These are phyloP conservation scores for Peromyscus eremicus DNA, from an alignment of 2,797 vertebrate genomes.

Conservation along the genomic window DNA sequence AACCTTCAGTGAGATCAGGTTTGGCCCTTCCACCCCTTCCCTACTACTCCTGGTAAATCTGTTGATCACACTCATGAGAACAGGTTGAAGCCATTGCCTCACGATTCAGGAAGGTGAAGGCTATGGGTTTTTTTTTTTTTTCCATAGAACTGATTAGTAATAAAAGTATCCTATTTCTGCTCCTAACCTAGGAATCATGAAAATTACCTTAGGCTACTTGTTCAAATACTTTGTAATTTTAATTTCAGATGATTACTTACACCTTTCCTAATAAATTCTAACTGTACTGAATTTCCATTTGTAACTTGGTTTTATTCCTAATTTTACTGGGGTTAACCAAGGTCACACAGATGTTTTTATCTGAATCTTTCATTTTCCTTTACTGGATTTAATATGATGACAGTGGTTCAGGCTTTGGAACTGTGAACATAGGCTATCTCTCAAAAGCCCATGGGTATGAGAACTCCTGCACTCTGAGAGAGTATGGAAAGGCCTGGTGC, in stretches of 20 bases:
- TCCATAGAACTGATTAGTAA: not conserved
- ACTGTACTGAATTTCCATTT: not conserved
- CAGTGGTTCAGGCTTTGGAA: not conserved
- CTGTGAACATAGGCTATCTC: not conserved
- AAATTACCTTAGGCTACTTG: not conserved
- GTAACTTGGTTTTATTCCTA: not conserved
- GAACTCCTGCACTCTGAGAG: not conserved
- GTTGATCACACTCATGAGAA: not conserved
- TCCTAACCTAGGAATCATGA: not conserved
- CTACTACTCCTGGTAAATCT: rapidly evolving
- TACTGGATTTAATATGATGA: not conserved
- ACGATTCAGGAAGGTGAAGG: not conserved
- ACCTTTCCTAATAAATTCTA: not conserved
- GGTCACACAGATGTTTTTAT: not conserved
- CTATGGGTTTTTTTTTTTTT: no score
- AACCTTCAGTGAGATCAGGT: not conserved
- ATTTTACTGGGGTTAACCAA: not conserved
- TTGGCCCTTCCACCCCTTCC: no score
- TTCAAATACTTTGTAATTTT: not conserved
- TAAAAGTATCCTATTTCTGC: rapidly evolving
- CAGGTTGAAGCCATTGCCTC: rapidly evolving
- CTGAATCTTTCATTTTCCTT: not conserved
- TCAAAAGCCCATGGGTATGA: not conserved
- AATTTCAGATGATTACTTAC: not conserved
- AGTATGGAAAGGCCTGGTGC: not conserved